These are phyloP conservation scores for Allacma fusca DNA, from an alignment of 2,888 invertebrate species.

Conservation along the genomic window DNA sequence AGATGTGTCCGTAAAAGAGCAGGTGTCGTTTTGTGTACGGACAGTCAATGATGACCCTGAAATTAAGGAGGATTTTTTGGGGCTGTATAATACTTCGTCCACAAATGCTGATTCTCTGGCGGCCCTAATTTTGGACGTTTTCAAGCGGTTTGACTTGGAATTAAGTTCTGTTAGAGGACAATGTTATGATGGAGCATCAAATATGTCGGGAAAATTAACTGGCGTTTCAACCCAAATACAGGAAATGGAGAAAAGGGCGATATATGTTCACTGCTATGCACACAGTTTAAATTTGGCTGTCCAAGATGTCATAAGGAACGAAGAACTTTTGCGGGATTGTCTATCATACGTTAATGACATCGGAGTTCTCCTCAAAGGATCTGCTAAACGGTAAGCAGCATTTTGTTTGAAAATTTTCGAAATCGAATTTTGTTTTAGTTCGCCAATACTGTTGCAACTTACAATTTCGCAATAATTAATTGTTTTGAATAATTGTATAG, in stretches of 20 bases:
- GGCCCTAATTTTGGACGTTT: background rate
- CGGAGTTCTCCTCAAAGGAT: background rate
- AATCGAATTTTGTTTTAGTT: too few relatives aligned
- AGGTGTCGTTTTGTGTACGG: too few relatives aligned
- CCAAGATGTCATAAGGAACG: constrained; percentile 8
- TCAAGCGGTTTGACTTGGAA: background rate
- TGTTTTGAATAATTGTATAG: too few relatives aligned
- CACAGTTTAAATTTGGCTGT: constrained; percentile 42
- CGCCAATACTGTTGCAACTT: too few relatives aligned
- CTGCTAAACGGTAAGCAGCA: constrained; percentile 10
- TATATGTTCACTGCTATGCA: constrained; percentile 38
- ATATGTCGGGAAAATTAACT: constrained; percentile 21
- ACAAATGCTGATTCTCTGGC: background rate
- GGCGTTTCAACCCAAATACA: constrained; percentile 30
- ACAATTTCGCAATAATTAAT: too few relatives aligned
- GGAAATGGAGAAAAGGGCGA: background rate
- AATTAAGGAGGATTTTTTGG: too few relatives aligned
- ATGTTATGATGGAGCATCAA: constrained; percentile 42
- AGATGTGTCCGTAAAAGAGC: too few relatives aligned
- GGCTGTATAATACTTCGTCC: background rate
- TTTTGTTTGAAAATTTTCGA: too few relatives aligned
- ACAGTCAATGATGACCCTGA: too few relatives aligned
- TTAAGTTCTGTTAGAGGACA: constrained; percentile 7
- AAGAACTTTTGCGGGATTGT: background rate
- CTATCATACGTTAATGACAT: constrained; percentile 13